Conservation (phyloP, 2,113 vertebrate species). For the Thinocorus orbignyianus region DNA sequence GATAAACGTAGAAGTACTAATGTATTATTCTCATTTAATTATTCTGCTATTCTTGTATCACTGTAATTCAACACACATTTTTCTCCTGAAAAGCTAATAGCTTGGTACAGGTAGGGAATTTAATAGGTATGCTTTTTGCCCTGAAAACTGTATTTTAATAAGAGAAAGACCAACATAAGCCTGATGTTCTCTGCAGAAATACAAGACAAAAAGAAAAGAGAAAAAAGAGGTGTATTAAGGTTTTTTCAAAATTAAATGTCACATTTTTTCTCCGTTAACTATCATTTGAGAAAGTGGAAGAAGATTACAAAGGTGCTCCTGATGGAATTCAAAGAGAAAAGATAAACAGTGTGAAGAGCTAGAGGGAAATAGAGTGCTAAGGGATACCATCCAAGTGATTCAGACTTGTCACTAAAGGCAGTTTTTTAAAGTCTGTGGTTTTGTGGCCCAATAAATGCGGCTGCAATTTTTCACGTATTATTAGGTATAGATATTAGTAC, state of each 20-base stretch:
- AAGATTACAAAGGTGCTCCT: not conserved
- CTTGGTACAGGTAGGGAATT: not conserved
- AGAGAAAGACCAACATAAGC: not conserved
- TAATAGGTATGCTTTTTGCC: not conserved
- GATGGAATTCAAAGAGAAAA: not conserved
- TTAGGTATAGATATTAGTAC: not conserved
- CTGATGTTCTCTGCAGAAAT: not conserved
- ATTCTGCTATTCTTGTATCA: not conserved
- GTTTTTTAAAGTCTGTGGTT: not conserved
- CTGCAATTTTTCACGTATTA: not conserved
- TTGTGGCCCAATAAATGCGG: not conserved
- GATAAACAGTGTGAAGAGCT: not conserved
- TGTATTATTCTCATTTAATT: slow-evolving; percentile 32
- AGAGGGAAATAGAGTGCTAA: not conserved
- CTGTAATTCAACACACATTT: slow-evolving; percentile 21
- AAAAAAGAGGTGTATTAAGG: not conserved
- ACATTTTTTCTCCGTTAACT: not conserved
- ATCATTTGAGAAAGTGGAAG: not conserved
- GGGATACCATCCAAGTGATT: not conserved
- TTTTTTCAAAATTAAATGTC: not conserved
- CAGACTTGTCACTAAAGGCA: not conserved
- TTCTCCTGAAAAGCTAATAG: not conserved
- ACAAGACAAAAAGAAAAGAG: not conserved
- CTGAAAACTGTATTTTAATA: not conserved
- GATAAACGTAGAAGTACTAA: not conserved